Percentiles rank a stretch among this genome's conserved stretches.
Evolutionary conservation across 2,113 vertebrate genomes (phyloP).

Genomic region (Amblyornis subalaris): DNA sequence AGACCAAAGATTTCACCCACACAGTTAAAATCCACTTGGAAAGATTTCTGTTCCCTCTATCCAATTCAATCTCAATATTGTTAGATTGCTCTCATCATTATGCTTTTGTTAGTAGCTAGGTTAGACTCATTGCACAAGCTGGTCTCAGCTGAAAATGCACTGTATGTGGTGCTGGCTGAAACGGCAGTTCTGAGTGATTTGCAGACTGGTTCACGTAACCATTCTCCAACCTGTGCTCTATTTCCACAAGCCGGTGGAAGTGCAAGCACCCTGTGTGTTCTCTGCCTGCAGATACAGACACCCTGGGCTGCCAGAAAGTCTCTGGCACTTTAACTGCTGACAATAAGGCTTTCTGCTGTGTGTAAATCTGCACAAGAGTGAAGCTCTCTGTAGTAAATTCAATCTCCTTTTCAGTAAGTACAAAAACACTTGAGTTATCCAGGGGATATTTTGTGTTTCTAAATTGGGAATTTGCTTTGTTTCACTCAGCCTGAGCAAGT

Average conservation of each 20-base stretch:
- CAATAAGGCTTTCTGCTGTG: not conserved
- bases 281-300: not conserved
- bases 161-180: accelerated
- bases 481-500: not conserved
- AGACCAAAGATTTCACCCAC: not conserved
- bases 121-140: not conserved
- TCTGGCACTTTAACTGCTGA: not conserved
- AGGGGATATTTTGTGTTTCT: slow-evolving; percentile 46
- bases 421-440: slow-evolving; percentile 5
- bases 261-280: not conserved
- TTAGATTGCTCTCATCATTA: not conserved
- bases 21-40: not conserved
- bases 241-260: not conserved
- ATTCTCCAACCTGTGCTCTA: not conserved
- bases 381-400: not conserved
- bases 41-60: not conserved
- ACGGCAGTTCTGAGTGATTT: not conserved
- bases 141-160: not conserved
- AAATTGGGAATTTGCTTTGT: slow-evolving; percentile 48
- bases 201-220: accelerated
- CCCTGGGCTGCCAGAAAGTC: not conserved
- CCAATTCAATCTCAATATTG: not conserved
- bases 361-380: accelerated
- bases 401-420: not conserved
- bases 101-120: not conserved